Evolutionary conservation across 92 coral and sea anemone genomes (phyloP), one percentile per base, ranked within the genome.

Genomic region (Bergia puertoricense): DNA sequence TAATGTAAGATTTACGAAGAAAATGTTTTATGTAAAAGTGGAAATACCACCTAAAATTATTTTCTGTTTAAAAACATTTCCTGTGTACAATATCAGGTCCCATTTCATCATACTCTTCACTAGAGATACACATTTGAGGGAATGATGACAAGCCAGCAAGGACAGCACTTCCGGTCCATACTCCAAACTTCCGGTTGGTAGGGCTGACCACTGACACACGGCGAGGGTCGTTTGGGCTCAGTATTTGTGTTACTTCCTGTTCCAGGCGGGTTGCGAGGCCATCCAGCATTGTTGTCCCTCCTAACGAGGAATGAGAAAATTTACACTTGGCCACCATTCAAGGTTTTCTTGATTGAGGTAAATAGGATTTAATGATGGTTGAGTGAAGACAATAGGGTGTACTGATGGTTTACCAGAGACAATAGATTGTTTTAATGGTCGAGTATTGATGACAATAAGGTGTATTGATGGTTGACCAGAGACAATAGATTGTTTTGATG

Each of bases 121-220:
- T 66, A 2, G 98, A 88, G 62, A 97, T 91, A 84, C 99, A 97
- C 99, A 97, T 97, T 77, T 93, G 91, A 8, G 95, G 91, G 82
- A 97, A 97, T 22, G 94, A 88, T 8, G 99, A 92, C 37, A 97
- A 90, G 30, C 95, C 92, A 1, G 99, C 95, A 15, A 97, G 81
- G 89, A 97, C 90, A 74, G 99, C 94, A 86, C 98, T 96, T 46
- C 99, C 99, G 81, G 92, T 91, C 99, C 98, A 97, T 74, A 94
- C 94, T 8, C 95, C 93, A 81, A 86, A 85, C 94, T 91, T 93
- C 88, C 99, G 95, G 88, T 94, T 93, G 0, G 90, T 91, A 85
- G 98, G 94, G 81, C 91, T 93, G 40, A 95, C 77, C 80, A 96
- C 94, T 37, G 94, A 89, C 77, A 96, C 94, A 57, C 96, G 92